These are phyloP conservation scores for Frankliniella intonsa DNA, from an alignment of 2,888 invertebrate genomes.

Conservation along the genomic window DNA sequence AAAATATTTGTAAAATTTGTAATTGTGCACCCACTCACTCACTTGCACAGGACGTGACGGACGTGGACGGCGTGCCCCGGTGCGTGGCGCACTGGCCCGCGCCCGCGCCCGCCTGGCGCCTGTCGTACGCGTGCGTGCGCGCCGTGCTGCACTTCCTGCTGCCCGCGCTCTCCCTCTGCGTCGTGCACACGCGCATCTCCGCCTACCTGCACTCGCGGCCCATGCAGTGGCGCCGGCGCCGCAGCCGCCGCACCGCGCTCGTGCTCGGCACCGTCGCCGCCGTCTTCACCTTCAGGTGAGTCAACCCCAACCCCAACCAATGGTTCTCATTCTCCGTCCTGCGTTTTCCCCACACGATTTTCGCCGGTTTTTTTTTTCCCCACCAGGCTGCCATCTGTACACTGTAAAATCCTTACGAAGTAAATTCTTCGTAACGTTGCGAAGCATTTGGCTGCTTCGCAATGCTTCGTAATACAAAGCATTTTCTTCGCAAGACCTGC, in stretches of 20 bases:
- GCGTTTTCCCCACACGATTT: no score
- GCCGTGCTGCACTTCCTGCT: constrained; percentile 19
- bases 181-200: constrained; percentile 15
- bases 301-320: no score
- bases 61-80: constrained; percentile 16
- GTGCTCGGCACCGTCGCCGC: constrained; percentile 9
- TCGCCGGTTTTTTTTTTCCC: no score
- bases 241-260: constrained; percentile 17
- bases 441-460: no score
- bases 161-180: constrained; percentile 11
- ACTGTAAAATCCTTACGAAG: no score
- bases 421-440: no score
- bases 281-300: constrained; percentile 16
- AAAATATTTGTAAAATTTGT: no score
- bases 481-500: no score
- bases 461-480: no score
- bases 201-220: constrained; percentile 21
- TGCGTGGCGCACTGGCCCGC: constrained; percentile 14
- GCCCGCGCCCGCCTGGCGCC: constrained; percentile 7
- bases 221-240: constrained; percentile 16
- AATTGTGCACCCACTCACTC: no score
- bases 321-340: no score
- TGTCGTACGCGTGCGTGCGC: constrained; percentile 15
- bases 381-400: no score
- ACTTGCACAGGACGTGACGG: neutral